Evolutionary conservation across 1,140 invertebrate genomes (phyloP), one percentile per base, ranked within the genome.

Genomic region (Spodoptera frugiperda): DNA sequence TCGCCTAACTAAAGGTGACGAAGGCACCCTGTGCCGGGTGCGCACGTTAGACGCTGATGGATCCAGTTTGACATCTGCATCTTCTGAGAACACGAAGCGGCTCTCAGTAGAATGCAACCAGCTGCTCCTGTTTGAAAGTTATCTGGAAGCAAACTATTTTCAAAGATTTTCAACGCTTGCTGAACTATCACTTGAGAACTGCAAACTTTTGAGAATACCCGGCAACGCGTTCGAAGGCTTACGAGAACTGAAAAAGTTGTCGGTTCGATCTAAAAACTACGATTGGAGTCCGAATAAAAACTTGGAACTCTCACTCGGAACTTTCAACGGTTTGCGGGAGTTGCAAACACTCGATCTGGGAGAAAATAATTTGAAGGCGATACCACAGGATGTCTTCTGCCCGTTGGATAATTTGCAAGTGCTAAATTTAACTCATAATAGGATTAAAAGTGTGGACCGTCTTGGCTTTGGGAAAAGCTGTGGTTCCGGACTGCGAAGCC

Each of bases 371-470:
- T 95, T 98, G 48, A 95, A 96, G 77, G 93, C 95, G 0, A 89
- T 98, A 79, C 97, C 98, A 0, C 95, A 95, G 0, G 96, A 96
- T 73, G 95, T 97, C 15, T 96, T 98, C 72, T 98, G 97, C 88
- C 95, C 96, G 0, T 93, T 99, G 76, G 95, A 95, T 55, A 97
- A 97, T 85, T 94, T 99, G 1, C 97, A 97, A 89, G 95, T 96
- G 54, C 93, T 99, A 25, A 98, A 99, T 93, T 90, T 98, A 51
- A 98, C 97, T 19, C 94, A 95, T 17, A 98, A 98, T 91, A 95
- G 95, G 78, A 96, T 98, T 44, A 95, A 95, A 72, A 96, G 96
- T 68, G 93, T 97, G 1, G 96, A 97, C 71, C 95, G 97, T 63
- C 93, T 98, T 57, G 97, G 97, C 0, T 95, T 97, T 83, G 95